A percentile compares a stretch with the other conserved stretches of the same genome.
Conservation (phyloP, 2,113 vertebrate genomes). For the Alouatta palliata region DNA sequence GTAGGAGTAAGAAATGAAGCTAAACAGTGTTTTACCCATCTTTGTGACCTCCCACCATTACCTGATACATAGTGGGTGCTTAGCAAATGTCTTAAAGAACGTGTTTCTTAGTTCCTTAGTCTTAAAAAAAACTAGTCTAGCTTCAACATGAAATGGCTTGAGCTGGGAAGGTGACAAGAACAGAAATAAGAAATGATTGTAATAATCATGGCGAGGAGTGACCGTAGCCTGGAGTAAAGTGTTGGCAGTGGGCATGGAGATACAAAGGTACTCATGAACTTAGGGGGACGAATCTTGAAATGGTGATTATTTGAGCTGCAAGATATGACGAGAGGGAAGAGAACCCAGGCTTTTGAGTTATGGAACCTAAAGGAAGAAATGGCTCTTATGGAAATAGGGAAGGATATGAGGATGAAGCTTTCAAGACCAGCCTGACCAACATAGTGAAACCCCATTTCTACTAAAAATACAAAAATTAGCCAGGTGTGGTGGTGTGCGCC, state of each 20-base stretch:
- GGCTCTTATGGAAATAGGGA: background rate
- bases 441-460: too few species aligned
- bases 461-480: too few species aligned
- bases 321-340: background rate
- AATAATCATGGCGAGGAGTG: background rate
- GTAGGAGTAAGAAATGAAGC: too few species aligned
- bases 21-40: too few species aligned
- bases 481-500: too few species aligned
- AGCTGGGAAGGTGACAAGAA: too few species aligned
- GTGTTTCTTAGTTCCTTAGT: too few species aligned
- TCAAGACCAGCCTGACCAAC: too few species aligned
- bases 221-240: background rate
- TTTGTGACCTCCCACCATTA: too few species aligned
- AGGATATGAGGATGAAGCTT: background rate
- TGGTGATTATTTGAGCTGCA: background rate
- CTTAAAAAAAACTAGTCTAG: background rate
- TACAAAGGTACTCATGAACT: background rate
- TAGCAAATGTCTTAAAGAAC: too few species aligned
- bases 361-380: background rate
- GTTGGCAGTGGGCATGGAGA: background rate
- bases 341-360: background rate
- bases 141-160: too few species aligned
- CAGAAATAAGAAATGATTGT: background rate
- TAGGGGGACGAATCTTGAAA: background rate
- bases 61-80: too few species aligned